Base-by-base conservation (phyloP, 2,113 vertebrate genomes). In the Hypocryptadius cinnamomeus region DNA sequence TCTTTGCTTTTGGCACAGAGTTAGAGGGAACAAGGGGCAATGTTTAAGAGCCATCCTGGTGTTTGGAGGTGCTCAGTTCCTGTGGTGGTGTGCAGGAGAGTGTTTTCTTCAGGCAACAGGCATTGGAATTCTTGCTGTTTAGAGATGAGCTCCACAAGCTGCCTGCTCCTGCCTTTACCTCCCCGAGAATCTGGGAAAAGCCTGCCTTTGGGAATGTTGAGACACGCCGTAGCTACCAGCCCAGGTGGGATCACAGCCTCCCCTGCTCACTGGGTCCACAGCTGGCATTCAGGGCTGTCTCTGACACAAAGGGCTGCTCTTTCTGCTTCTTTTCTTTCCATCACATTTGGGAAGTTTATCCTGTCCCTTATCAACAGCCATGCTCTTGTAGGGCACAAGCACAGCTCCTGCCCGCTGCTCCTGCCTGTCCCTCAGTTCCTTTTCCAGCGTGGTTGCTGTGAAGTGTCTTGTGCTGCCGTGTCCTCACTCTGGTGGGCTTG, bases 401-500 rank as follows among this genome's bases (percentile, higher is more conserved):
- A 5, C 65, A 30, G 84, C 77, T 66, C 57, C 70, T 40, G 47
- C 83, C 48, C 3, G 11, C 65, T 40, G 73, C 61, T 71, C 65
- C n/a, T 35, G 44, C 24, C 78, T 42, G 48, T 82, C 70, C 87
- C 89, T 85, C 35, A 42, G 39, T 14, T 88, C 79, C 73, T 56
- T 35, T 66, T 66, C 42, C 69, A 71, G 25, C 0, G 0, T n/a
- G 53, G 60, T 24, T 87, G 47, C 76, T 64, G 60, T 2, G 4
- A 87, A 87, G 74, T 24, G 35, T 33, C 84, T 91, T 1, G 1
- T 65, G 53, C 37, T 0, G 0, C 78, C 1, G 2, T 53, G 87
- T 78, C 87, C 93, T 83, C 64, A 4, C 85, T 48, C 82, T 2
- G 4, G 74, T 85, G 87, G 39, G 79, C 94, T 80, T 74, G 85